These are phyloP conservation scores for Thomomys bottae DNA, from an alignment of 2,113 vertebrate genomes.

Conservation along the genomic window DNA sequence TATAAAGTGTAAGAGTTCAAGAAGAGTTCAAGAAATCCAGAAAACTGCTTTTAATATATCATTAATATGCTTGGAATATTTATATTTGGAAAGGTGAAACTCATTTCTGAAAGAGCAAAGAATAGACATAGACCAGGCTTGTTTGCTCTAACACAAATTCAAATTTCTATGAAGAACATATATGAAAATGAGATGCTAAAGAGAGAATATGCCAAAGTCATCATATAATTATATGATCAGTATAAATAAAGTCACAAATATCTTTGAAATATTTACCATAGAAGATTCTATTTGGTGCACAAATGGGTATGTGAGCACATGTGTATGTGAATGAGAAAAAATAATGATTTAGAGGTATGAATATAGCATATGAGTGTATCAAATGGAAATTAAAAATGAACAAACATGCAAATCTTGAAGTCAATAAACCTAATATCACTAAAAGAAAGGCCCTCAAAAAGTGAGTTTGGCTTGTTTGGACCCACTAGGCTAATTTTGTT, in stretches of 20 bases:
- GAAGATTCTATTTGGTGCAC: background rate
- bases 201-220: constrained; percentile 34
- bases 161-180: constrained; percentile 20
- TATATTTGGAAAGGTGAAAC: background rate
- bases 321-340: background rate
- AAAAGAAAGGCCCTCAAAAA: constrained; percentile 5
- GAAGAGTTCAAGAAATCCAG: background rate
- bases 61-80: background rate
- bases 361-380: background rate
- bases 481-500: background rate
- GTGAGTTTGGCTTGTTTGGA: constrained; percentile 33
- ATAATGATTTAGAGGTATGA: constrained; percentile 27
- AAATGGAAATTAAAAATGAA: constrained; percentile 39
- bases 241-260: constrained; percentile 55
- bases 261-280: constrained; percentile 38
- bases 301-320: background rate
- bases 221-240: constrained; percentile 48
- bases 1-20: background rate
- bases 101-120: background rate
- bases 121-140: background rate
- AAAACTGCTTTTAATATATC: background rate
- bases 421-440: background rate
- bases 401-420: background rate
- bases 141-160: background rate
- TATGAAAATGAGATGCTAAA: background rate